phyloP scores from a whole-genome alignment of 2,113 vertebrate species.

The Petrocephalus microphthalmus region DNA sequence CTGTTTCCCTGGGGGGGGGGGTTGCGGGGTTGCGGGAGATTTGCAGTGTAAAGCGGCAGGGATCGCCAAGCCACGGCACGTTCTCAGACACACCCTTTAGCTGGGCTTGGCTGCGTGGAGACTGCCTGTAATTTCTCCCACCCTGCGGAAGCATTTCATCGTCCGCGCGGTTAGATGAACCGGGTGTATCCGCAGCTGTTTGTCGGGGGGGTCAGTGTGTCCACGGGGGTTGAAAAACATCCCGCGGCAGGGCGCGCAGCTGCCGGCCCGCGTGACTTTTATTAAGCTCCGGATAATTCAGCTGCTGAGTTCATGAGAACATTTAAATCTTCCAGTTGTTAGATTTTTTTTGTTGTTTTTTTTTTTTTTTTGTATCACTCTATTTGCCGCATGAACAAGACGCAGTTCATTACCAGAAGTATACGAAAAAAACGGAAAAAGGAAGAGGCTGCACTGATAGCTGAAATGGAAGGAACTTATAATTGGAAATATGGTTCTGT shows the following conservation, averaged over 20 bases:
- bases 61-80: background rate
- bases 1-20: background rate
- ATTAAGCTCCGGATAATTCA: background rate
- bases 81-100: conserved; percentile 5
- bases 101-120: background rate
- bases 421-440: no score
- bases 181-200: background rate
- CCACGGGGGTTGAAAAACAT: background rate
- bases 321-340: background rate
- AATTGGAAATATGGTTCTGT: background rate
- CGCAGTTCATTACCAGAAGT: background rate
- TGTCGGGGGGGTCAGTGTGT: background rate
- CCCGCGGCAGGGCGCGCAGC: background rate
- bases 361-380: background rate
- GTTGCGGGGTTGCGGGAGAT: background rate
- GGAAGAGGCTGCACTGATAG: background rate
- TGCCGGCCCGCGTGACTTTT: background rate
- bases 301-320: background rate
- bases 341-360: background rate
- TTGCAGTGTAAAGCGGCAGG: background rate
- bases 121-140: background rate
- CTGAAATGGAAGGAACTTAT: background rate
- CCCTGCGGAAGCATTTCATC: background rate
- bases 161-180: background rate
- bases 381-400: background rate